Percentiles rank a stretch among this genome's conserved stretches.
phyloP scores from a whole-genome alignment of 2,888 invertebrate species.

The Onchidella celtica region DNA sequence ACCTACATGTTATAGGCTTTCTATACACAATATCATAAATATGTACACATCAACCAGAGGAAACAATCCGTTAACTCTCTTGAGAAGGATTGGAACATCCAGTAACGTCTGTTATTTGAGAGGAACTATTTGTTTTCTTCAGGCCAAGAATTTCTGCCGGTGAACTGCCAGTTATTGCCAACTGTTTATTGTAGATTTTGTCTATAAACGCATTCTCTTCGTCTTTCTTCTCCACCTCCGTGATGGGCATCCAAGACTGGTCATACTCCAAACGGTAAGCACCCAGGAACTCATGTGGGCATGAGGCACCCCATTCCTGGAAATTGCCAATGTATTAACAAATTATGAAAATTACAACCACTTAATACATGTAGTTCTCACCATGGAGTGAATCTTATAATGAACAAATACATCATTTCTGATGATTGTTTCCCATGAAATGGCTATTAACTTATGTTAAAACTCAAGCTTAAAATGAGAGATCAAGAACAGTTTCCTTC shows the following conservation, averaged over 20 bases:
- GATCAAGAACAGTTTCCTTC: too few species aligned
- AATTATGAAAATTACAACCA: background rate
- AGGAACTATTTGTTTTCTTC: background rate
- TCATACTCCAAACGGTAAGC: conserved; percentile 87
- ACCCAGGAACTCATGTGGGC: conserved; percentile 85
- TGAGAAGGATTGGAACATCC: background rate
- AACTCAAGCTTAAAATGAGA: too few species aligned
- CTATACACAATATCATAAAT: too few species aligned
- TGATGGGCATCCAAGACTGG: conserved; percentile 86
- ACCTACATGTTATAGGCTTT: too few species aligned
- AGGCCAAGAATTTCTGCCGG: background rate
- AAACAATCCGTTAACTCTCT: background rate
- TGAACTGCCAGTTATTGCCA: conserved; percentile 60
- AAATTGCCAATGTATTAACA: background rate
- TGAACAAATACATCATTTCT: too few species aligned
- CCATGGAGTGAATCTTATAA: too few species aligned
- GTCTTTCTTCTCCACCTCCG: conserved; percentile 72
- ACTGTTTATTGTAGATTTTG: conserved; percentile 72
- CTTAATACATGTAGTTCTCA: too few species aligned
- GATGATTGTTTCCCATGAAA: too few species aligned
- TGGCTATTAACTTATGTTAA: too few species aligned
- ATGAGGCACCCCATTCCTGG: conserved; percentile 86
- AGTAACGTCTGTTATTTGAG: conserved; percentile 9
- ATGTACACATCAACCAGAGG: background rate
- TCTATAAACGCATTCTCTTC: conserved; percentile 72